These are phyloP conservation scores for Villa cingulata DNA, from an alignment of 2,888 invertebrate species.

Conservation along the genomic window DNA sequence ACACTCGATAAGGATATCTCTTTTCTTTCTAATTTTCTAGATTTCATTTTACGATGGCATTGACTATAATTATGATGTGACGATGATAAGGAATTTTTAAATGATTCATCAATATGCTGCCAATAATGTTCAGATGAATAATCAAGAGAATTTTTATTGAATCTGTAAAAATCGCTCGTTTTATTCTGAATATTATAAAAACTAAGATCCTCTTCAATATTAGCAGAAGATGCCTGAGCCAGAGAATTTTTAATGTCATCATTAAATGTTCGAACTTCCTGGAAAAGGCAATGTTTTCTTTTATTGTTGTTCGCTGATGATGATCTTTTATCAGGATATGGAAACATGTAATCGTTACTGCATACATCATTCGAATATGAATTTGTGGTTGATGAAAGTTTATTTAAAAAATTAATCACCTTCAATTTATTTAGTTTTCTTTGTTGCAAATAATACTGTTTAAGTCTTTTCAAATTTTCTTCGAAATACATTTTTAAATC, in stretches of 20 bases:
- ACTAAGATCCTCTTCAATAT: too few species aligned
- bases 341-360: slow-evolving; percentile 16
- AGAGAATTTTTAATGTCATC: slow-evolving; percentile 9
- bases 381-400: slow-evolving; percentile 12
- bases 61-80: too few species aligned
- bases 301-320: slow-evolving; percentile 8
- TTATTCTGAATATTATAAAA: background rate
- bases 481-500: slow-evolving; percentile 22
- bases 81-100: too few species aligned
- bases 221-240: too few species aligned
- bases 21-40: slow-evolving; percentile 6
- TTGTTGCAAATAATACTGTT: slow-evolving; percentile 20
- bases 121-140: slow-evolving; percentile 18
- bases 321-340: slow-evolving; percentile 19
- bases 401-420: slow-evolving; percentile 17
- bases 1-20: slow-evolving; percentile 19
- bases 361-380: background rate
- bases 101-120: slow-evolving; percentile 7
- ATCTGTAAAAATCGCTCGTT: background rate
- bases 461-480: slow-evolving; percentile 19
- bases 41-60: background rate
- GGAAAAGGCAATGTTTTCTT: slow-evolving; percentile 18
- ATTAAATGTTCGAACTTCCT: slow-evolving; percentile 19
- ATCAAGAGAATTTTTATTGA: slow-evolving; percentile 12
- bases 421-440: slow-evolving; percentile 19